phyloP scores from a whole-genome alignment of 2,113 vertebrate species.

The Chrysochloris asiatica region DNA sequence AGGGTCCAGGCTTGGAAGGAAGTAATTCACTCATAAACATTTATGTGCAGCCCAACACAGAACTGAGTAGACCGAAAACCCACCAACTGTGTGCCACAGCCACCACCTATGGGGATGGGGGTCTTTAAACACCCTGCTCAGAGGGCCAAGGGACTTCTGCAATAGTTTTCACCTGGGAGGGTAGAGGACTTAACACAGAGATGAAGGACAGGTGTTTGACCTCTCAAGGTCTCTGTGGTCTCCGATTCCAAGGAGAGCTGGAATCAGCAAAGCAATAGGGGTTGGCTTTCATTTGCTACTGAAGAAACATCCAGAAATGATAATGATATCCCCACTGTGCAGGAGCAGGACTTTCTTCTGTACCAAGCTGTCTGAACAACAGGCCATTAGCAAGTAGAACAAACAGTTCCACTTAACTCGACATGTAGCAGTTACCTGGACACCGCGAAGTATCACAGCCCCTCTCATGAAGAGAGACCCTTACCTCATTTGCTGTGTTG shows the following conservation, averaged over 20 bases:
- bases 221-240: not conserved
- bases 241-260: not conserved
- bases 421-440: not conserved
- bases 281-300: not conserved
- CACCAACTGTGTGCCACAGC: rapidly evolving
- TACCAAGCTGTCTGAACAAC: not conserved
- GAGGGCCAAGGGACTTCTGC: not conserved
- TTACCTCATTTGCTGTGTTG: slow-evolving; percentile 99
- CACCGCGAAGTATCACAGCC: not conserved
- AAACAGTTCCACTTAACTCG: not conserved
- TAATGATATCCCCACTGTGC: not conserved
- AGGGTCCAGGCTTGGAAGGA: not conserved
- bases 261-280: not conserved
- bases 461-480: slow-evolving; percentile 21
- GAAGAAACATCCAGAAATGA: not conserved
- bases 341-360: not conserved
- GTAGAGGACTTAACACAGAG: not conserved
- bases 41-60: rapidly evolving
- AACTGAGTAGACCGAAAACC: not conserved
- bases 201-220: not conserved
- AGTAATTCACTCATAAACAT: not conserved
- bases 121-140: not conserved
- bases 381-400: not conserved
- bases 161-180: not conserved
- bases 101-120: not conserved